Conservation (phyloP, 1,140 invertebrate genomes). For the Heliconius hewitsoni region DNA sequence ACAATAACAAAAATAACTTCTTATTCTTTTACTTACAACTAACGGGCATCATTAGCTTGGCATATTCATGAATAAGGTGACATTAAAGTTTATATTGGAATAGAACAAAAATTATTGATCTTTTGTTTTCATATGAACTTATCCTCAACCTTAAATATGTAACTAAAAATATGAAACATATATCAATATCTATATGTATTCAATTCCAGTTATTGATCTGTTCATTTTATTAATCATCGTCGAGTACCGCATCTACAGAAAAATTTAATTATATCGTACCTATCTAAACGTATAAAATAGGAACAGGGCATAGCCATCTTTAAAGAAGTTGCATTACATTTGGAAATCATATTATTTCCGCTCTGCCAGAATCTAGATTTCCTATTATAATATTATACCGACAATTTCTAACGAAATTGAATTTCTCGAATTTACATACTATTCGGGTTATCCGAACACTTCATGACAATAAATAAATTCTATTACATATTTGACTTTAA, state of each 20-base stretch:
- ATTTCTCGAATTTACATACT: slow-evolving; percentile 7
- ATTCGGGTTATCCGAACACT: neutral
- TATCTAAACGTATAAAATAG: neutral
- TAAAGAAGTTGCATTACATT: slow-evolving; percentile 7
- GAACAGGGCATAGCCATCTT: neutral
- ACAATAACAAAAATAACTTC: too few species aligned
- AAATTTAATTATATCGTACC: neutral
- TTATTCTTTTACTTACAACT: too few species aligned
- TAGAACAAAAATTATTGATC: too few species aligned
- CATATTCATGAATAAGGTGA: too few species aligned
- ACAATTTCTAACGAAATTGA: neutral
- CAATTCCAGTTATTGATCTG: too few species aligned
- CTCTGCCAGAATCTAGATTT: neutral
- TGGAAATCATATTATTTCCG: slow-evolving; percentile 8
- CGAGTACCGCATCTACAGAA: neutral
- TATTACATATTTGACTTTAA: neutral
- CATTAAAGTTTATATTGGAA: too few species aligned
- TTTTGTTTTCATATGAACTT: too few species aligned
- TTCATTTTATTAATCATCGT: neutral
- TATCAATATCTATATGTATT: too few species aligned
- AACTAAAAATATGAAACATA: too few species aligned
- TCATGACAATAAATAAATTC: neutral
- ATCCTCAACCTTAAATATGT: too few species aligned
- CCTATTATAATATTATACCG: slow-evolving; percentile 9
- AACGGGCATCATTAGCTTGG: too few species aligned